phyloP scores from a whole-genome alignment of 2,797 vertebrate species.

The Anomalospiza imberbis region DNA sequence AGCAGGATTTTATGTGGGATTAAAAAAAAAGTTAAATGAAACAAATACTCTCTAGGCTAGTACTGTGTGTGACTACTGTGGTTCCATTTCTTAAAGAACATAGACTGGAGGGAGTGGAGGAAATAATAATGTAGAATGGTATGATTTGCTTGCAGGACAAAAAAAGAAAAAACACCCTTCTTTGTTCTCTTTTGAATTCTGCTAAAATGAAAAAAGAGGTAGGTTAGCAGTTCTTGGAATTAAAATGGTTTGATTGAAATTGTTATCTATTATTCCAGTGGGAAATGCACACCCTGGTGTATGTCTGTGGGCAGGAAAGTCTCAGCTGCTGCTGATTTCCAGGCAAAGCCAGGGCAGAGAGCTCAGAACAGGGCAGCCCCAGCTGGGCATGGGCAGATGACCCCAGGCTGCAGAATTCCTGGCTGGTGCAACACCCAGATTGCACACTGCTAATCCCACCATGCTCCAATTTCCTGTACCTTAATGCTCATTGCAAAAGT shows the following conservation, averaged over 20 bases:
- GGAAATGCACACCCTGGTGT: not conserved
- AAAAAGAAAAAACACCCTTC: rapidly evolving
- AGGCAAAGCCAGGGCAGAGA: not conserved
- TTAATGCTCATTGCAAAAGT: not conserved
- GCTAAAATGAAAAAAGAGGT: not conserved
- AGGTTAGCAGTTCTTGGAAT: not conserved
- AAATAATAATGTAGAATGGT: not conserved
- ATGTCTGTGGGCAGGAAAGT: not conserved
- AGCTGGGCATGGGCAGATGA: not conserved
- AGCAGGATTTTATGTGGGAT: not conserved
- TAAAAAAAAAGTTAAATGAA: not conserved
- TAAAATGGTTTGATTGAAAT: not conserved
- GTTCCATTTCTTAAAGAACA: not conserved
- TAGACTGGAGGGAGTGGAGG: not conserved
- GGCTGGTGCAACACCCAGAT: not conserved
- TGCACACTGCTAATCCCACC: not conserved
- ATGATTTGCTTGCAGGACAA: not conserved
- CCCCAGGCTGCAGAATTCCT: not conserved
- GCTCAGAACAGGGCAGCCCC: not conserved
- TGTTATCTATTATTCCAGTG: not conserved
- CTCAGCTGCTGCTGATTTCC: not conserved
- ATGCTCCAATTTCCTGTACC: not conserved
- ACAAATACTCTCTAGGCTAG: not conserved
- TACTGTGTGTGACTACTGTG: not conserved
- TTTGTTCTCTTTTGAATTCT: constrained; percentile 1